A percentile compares a stretch with the other conserved stretches of the same genome.
Conservation (phyloP, 2,888 invertebrate genomes). For the Eilema sororculum region DNA sequence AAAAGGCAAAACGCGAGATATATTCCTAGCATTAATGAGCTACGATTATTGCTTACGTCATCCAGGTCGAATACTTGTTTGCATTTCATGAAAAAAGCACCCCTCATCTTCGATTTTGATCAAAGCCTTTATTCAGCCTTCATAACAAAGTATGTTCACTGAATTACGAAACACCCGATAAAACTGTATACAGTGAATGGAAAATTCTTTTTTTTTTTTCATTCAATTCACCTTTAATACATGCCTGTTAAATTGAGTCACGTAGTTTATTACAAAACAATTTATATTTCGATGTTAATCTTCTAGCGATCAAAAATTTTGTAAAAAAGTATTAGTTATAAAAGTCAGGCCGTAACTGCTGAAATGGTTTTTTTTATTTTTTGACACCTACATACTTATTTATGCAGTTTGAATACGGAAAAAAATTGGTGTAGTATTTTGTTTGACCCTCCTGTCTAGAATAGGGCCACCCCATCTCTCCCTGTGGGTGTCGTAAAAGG, state of each 20-base stretch:
- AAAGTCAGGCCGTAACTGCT: slow-evolving; percentile 26
- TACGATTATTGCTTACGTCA: neutral
- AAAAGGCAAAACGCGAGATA: neutral
- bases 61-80: neutral
- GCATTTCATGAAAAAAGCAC: neutral
- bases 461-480: too few species aligned
- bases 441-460: too few species aligned
- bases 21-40: neutral
- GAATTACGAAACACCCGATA: neutral
- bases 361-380: neutral
- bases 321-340: slow-evolving; percentile 24
- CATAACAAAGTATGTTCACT: neutral
- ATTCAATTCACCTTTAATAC: slow-evolving; percentile 35
- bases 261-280: slow-evolving; percentile 47
- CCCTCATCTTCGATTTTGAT: neutral
- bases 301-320: slow-evolving; percentile 26
- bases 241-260: slow-evolving; percentile 33
- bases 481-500: too few species aligned
- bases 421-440: too few species aligned
- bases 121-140: neutral
- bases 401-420: too few species aligned
- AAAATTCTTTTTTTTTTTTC: slow-evolving; percentile 24
- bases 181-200: slow-evolving; percentile 20
- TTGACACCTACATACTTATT: too few species aligned
- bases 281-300: slow-evolving; percentile 32